These are phyloP conservation scores for Megalopta genalis DNA, from an alignment of 1,140 invertebrate genomes.

Conservation along the genomic window DNA sequence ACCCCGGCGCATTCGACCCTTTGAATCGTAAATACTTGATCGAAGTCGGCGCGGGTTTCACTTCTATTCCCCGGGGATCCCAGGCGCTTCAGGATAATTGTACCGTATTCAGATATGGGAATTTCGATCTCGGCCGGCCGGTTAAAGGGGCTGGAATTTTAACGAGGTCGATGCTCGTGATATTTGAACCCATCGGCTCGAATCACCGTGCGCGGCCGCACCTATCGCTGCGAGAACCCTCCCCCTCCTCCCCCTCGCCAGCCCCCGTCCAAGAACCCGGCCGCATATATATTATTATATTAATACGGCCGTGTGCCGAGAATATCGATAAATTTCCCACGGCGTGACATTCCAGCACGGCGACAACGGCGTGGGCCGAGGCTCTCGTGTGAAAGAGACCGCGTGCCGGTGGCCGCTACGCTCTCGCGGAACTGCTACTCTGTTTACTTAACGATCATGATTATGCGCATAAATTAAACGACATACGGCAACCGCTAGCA, in stretches of 20 bases:
- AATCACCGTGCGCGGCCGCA: not conserved
- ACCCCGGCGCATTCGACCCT: not conserved
- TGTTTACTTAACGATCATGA: constrained; percentile 31
- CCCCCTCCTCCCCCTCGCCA: no score
- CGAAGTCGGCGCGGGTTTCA: not conserved
- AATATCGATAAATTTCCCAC: constrained; percentile 7
- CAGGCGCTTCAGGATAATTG: not conserved
- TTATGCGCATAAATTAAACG: constrained; percentile 43
- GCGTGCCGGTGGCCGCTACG: no score
- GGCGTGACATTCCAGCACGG: no score
- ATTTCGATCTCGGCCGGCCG: not conserved
- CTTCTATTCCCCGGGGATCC: not conserved
- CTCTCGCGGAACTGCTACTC: not conserved
- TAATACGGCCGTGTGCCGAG: not conserved
- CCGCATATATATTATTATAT: not conserved
- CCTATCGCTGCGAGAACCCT: not conserved
- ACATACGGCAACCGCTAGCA: not conserved
- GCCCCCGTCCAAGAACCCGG: no score
- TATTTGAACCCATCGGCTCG: not conserved
- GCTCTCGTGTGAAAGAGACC: not conserved
- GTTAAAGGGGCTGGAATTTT: not conserved
- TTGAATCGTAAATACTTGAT: not conserved
- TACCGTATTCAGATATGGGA: not conserved
- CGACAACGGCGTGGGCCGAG: no score
- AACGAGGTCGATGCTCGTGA: not conserved